These are phyloP conservation scores for Oriolus oriolus DNA, from an alignment of 2,113 vertebrate genomes.

Conservation along the genomic window DNA sequence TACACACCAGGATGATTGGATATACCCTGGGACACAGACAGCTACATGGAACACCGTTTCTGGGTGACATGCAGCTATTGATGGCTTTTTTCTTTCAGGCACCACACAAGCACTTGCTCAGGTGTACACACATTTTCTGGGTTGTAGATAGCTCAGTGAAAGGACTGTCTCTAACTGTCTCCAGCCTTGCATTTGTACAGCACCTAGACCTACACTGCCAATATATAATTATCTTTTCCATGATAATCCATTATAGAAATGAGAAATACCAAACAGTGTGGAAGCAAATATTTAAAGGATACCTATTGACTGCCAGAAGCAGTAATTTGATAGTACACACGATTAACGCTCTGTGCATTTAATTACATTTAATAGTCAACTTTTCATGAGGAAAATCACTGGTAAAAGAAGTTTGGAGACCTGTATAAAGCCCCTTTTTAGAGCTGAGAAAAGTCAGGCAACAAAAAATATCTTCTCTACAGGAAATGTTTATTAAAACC, in stretches of 20 bases:
- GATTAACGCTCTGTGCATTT: not conserved
- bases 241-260: not conserved
- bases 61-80: not conserved
- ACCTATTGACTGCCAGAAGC: not conserved
- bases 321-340: not conserved
- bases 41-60: not conserved
- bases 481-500: not conserved
- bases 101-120: not conserved
- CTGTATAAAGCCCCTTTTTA: not conserved
- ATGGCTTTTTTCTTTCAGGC: not conserved
- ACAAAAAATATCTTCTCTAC: not conserved
- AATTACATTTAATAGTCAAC: not conserved
- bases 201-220: not conserved
- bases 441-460: not conserved
- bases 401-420: not conserved
- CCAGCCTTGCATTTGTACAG: not conserved
- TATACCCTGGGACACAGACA: not conserved
- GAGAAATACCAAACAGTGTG: not conserved
- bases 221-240: not conserved
- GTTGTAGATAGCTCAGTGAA: not conserved
- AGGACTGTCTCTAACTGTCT: not conserved
- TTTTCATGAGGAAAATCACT: not conserved
- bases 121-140: not conserved
- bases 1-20: too few relatives aligned
- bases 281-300: not conserved